A percentile compares a stretch with the other conserved stretches of the same genome.
phyloP scores from a whole-genome alignment of 2,113 vertebrate species.

The Hippopotamus amphibius region DNA sequence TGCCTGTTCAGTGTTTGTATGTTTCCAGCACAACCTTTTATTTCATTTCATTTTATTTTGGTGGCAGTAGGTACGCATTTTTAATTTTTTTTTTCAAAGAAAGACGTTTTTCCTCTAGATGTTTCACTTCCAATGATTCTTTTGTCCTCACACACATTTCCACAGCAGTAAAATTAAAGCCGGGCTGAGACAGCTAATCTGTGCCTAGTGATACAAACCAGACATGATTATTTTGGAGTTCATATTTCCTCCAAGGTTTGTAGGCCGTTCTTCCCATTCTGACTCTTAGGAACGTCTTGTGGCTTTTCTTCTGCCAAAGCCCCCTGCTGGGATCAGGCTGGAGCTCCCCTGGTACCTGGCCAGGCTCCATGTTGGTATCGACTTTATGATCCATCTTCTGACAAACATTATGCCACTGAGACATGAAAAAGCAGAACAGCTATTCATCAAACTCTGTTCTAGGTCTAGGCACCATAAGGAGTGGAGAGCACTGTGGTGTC shows the following conservation, averaged over 20 bases:
- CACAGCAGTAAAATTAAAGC: background rate
- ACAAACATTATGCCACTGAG: background rate
- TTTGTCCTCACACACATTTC: background rate
- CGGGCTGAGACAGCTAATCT: background rate
- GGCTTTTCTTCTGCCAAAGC: background rate
- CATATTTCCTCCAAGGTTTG: background rate
- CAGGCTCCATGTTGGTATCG: background rate
- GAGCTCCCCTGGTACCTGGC: background rate
- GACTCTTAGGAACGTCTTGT: background rate
- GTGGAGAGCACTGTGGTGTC: background rate
- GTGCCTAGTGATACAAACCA: background rate
- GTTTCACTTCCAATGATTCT: background rate
- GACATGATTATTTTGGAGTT: background rate
- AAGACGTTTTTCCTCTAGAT: background rate
- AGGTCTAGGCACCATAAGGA: background rate
- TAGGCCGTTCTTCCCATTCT: background rate
- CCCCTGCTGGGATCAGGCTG: background rate
- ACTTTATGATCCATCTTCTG: background rate
- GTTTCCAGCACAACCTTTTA: background rate
- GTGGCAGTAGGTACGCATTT: background rate
- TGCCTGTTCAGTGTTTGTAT: background rate
- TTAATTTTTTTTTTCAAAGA: background rate
- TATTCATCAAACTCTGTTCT: background rate
- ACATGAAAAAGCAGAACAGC: background rate
- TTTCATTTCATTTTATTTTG: conserved; percentile 4